Percentiles rank a stretch among this genome's conserved stretches.
Conservation (phyloP, 2,888 invertebrate genomes). For the Dasysyrphus tricinctus region DNA sequence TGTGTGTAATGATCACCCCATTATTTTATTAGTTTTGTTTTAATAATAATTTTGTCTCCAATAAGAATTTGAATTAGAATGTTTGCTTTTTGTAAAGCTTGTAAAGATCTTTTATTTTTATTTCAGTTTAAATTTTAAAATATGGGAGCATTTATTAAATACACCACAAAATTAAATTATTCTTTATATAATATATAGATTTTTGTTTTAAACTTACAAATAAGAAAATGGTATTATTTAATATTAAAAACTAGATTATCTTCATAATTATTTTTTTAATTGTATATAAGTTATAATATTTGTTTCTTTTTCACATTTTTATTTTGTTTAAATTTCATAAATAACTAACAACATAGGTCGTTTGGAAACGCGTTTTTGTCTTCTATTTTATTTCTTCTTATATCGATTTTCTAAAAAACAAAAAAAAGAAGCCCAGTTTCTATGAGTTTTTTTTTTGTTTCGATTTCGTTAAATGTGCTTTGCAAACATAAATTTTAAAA, state of each 20-base stretch:
- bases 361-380: constrained; percentile 33
- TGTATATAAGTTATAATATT: constrained; percentile 48
- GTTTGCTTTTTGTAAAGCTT: constrained; percentile 46
- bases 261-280: constrained; percentile 18
- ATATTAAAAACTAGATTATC: constrained; percentile 63
- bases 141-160: constrained; percentile 61
- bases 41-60: constrained; percentile 18
- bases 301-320: constrained; percentile 58
- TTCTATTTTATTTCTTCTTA: constrained; percentile 18
- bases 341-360: constrained; percentile 68
- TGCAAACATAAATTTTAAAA: constrained; percentile 28
- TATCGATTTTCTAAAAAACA: constrained; percentile 22
- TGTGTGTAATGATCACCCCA: constrained; percentile 58
- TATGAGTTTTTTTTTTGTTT: constrained; percentile 23
- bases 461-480: constrained; percentile 46
- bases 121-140: constrained; percentile 10
- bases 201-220: constrained; percentile 48
- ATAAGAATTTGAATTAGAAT: constrained; percentile 60
- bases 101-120: constrained; percentile 30
- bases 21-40: constrained; percentile 22
- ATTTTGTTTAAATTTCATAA: constrained; percentile 42
- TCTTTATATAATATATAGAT: constrained; percentile 35
- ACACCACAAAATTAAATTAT: constrained; percentile 44
- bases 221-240: constrained; percentile 54
- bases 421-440: constrained; percentile 49